These are phyloP conservation scores for Neogale vison DNA, from an alignment of 2,113 vertebrate genomes.

Conservation along the genomic window DNA sequence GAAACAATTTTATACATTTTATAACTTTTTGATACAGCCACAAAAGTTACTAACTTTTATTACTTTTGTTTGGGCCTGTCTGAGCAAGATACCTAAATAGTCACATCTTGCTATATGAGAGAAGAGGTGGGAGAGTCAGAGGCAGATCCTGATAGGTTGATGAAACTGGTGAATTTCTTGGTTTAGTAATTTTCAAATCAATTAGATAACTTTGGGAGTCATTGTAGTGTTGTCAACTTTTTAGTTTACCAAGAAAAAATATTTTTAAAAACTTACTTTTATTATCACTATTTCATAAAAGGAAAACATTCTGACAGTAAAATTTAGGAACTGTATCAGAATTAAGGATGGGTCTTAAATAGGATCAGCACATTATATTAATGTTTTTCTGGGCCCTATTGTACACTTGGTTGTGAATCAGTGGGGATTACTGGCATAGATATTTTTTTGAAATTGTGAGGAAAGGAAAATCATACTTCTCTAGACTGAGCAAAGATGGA, in stretches of 20 bases:
- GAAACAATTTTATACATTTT: slow-evolving; percentile 39
- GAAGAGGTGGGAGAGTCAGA: not conserved
- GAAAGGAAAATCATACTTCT: not conserved
- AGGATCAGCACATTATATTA: not conserved
- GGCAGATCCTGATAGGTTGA: not conserved
- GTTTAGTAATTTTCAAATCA: not conserved
- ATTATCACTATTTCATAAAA: slow-evolving; percentile 12
- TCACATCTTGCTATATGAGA: not conserved
- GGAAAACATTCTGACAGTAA: not conserved
- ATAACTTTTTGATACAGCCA: not conserved
- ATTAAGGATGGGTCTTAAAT: not conserved
- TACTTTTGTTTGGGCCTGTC: not conserved
- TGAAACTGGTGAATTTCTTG: not conserved
- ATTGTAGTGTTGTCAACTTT: not conserved
- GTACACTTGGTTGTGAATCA: slow-evolving; percentile 24
- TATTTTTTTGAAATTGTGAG: not conserved
- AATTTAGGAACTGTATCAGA: not conserved
- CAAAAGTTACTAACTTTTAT: slow-evolving; percentile 8
- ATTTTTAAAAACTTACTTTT: not conserved
- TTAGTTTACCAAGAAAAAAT: not conserved
- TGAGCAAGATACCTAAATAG: not conserved
- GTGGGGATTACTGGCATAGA: not conserved
- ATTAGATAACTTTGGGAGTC: not conserved
- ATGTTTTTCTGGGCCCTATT: not conserved
- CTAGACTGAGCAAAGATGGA: not conserved